These are phyloP conservation scores for Rotaria magnacalcarata DNA, from an alignment of 2,888 invertebrate species.

Conservation along the genomic window DNA sequence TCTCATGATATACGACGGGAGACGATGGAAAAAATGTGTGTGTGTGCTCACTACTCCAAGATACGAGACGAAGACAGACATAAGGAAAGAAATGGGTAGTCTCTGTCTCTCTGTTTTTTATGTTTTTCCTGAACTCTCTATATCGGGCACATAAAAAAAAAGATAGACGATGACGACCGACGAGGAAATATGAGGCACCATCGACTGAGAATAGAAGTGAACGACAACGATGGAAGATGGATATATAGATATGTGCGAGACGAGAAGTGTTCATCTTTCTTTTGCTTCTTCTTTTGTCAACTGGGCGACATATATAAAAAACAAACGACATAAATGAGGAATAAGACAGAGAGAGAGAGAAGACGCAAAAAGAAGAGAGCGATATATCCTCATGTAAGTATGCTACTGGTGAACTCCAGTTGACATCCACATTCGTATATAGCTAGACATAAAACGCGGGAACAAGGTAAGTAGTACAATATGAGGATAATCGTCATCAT, in stretches of 20 bases:
- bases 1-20: background rate
- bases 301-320: constrained; percentile 6
- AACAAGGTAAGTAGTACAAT: background rate
- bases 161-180: constrained; percentile 26
- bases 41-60: background rate
- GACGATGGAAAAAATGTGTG: constrained; percentile 3
- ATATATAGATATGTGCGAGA: constrained; percentile 22
- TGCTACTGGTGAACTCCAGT: constrained; percentile 25
- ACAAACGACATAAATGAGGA: background rate
- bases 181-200: constrained; percentile 22
- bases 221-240: constrained; percentile 1
- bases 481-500: background rate
- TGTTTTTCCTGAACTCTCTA: constrained; percentile 23
- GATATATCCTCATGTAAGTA: constrained; percentile 13
- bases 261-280: constrained; percentile 26
- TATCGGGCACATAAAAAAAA: background rate
- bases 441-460: background rate
- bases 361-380: background rate
- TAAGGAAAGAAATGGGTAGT: constrained; percentile 31
- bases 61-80: constrained; percentile 6
- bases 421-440: background rate
- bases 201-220: constrained; percentile 10
- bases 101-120: constrained; percentile 5
- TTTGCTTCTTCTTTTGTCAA: constrained; percentile 28
- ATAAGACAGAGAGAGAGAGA: constrained; percentile 13